Base-by-base conservation (phyloP, 2,797 vertebrate species). In the Champsocephalus esox region DNA sequence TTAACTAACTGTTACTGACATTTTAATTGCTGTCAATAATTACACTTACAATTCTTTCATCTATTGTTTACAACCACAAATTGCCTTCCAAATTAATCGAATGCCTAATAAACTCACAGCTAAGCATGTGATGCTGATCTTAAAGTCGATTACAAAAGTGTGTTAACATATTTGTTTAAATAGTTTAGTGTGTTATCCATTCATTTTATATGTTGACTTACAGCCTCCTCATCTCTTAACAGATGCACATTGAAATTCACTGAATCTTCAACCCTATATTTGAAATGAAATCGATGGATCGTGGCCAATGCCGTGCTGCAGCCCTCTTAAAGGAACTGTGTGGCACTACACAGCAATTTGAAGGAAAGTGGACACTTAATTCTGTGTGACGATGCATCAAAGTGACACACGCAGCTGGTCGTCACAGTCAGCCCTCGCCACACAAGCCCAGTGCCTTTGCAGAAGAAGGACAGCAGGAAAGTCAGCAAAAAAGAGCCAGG, bases 221-320 rank as follows among this genome's bases (percentile, higher is more conserved):
- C 54, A 10, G 6, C 2, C 1, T 76, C 3, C 48, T 80, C 71
- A 8, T 88, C 38, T 87, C 54, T 83, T 89, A 89, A 72, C 90
- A 99, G 98, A 98, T 99, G 72, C 98, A 98, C 85, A 99, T 99
- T 88, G 98, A 99, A 94, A 99, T 99, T 87, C 98, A 99, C 75
- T 99, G 95, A 97, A 32, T 56, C 54, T 41, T 51, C 54, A 17
- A 11, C 49, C 32, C 71, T 67, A 52, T 24, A 9, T 76, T 64
- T 73, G 77, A 62, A 79, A 71, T 50, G 41, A 12, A 0, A 19
- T 50, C 17, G n/a, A 12, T 63, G 34, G 66, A 21, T 34, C 51
- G 66, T 52, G 58, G 84, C 78, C 77, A 62, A 81, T 71, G 70
- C 63, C 81, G 75, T 56, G 62, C 73, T 73, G 57, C 46, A 64